Percentiles rank a stretch among this genome's conserved stretches.
Evolutionary conservation across 2,888 invertebrate species (phyloP).

Genomic region (Junonia oenone): DNA sequence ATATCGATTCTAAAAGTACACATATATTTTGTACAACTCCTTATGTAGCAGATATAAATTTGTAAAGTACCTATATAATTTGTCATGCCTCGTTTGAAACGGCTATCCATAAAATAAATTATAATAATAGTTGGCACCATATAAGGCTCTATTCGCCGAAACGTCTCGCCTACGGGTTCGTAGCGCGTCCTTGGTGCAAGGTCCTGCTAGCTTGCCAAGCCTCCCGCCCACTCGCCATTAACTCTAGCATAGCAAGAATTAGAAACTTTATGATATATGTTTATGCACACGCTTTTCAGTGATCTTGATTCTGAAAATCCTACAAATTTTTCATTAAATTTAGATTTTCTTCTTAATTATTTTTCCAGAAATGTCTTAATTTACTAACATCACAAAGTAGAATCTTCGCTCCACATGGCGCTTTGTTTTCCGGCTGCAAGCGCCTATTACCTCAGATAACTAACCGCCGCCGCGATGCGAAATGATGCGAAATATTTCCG

Average conservation of each 20-base stretch:
- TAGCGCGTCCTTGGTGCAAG: conserved; percentile 69
- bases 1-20: neutral
- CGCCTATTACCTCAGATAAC: conserved; percentile 62
- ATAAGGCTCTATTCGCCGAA: conserved; percentile 57
- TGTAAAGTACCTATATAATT: neutral
- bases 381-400: neutral
- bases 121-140: conserved; percentile 36
- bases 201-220: conserved; percentile 60
- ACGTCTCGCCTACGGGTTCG: conserved; percentile 53
- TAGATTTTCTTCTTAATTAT: neutral
- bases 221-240: conserved; percentile 46
- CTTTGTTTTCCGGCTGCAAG: conserved; percentile 27
- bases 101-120: conserved; percentile 11
- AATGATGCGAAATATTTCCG: conserved; percentile 80
- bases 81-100: neutral
- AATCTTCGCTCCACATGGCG: conserved; percentile 2
- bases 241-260: conserved; percentile 24
- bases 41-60: neutral
- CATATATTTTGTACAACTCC: neutral
- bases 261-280: neutral
- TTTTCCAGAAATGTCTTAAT: neutral
- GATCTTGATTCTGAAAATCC: neutral
- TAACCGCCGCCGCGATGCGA: conserved; percentile 63
- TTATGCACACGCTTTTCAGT: neutral
- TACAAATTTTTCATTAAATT: neutral